These are phyloP conservation scores for Latheticus oryzae DNA, from an alignment of 2,888 invertebrate genomes.

Conservation along the genomic window DNA sequence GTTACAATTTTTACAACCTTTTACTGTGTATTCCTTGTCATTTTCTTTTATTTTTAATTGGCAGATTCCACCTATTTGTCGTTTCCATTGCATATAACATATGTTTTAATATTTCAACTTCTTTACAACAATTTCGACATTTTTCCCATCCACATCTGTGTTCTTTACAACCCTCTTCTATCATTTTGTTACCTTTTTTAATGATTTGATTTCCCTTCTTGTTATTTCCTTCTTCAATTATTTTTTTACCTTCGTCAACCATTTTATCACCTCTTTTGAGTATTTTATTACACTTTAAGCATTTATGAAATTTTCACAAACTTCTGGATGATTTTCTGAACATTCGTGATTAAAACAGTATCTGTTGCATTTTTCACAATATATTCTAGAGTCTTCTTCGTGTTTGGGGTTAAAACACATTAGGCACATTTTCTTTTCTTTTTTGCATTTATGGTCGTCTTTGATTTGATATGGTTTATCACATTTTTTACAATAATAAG, in stretches of 20 bases:
- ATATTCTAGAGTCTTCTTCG: slow-evolving; percentile 28
- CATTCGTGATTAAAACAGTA: slow-evolving; percentile 22
- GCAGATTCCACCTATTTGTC: slow-evolving; percentile 29
- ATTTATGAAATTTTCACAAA: slow-evolving; percentile 24
- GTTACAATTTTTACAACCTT: slow-evolving; percentile 28
- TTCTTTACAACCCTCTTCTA: slow-evolving; percentile 28
- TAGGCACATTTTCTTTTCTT: slow-evolving; percentile 15
- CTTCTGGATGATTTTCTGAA: slow-evolving; percentile 23
- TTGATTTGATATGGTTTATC: slow-evolving; percentile 29
- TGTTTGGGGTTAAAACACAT: slow-evolving; percentile 21
- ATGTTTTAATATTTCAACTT: slow-evolving; percentile 26
- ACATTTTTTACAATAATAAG: slow-evolving; percentile 32
- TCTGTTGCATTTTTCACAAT: slow-evolving; percentile 14
- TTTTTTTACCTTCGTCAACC: slow-evolving; percentile 16
- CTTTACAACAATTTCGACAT: slow-evolving; percentile 30
- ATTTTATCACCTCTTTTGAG: slow-evolving; percentile 18
- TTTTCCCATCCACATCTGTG: slow-evolving; percentile 30
- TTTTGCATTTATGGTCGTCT: slow-evolving; percentile 25
- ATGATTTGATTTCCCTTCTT: slow-evolving; percentile 20
- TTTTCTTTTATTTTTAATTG: slow-evolving; percentile 20
- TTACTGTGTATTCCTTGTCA: slow-evolving; percentile 26
- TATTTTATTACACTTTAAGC: slow-evolving; percentile 25
- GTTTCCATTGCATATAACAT: slow-evolving; percentile 32
- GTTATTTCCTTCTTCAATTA: slow-evolving; percentile 12
- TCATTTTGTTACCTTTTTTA: slow-evolving; percentile 32